These are phyloP conservation scores for Rhizoglyphus robini DNA, from an alignment of 1,140 invertebrate genomes.

Conservation along the genomic window DNA sequence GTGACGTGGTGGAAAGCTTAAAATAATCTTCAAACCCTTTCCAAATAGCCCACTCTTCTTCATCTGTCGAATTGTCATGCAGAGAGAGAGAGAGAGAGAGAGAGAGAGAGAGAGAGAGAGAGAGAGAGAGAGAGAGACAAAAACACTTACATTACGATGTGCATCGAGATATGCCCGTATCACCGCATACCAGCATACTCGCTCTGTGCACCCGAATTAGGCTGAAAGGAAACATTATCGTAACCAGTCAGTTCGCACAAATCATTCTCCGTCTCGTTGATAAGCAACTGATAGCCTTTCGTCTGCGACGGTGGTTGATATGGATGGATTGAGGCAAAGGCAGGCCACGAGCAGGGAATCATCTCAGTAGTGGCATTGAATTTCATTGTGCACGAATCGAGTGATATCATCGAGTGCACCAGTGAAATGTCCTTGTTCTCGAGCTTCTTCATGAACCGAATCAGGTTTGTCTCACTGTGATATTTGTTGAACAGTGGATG, in stretches of 20 bases:
- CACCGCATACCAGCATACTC: conserved; percentile 93
- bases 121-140: too few species aligned
- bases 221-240: conserved; percentile 92
- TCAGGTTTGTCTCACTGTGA: conserved; percentile 64
- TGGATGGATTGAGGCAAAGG: conserved; percentile 88
- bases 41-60: too few species aligned
- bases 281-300: conserved; percentile 74
- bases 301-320: conserved; percentile 85
- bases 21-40: too few species aligned
- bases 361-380: conserved; percentile 95
- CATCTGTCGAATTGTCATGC: too few species aligned
- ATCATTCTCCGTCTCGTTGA: conserved; percentile 77
- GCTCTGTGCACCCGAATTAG: conserved; percentile 96
- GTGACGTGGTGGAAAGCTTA: too few species aligned
- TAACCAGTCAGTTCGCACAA: conserved; percentile 96
- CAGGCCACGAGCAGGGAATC: conserved; percentile 84
- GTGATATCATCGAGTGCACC: conserved; percentile 97
- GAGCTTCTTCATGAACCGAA: conserved; percentile 91
- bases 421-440: conserved; percentile 98
- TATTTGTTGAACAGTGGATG: conserved; percentile 82
- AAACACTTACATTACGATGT: conserved; percentile 52
- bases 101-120: too few species aligned
- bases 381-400: conserved; percentile 99
- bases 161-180: conserved; percentile 88
- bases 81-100: too few species aligned